Conservation (phyloP, 2,888 invertebrate genomes). For the Himalopsyche tibetana region DNA sequence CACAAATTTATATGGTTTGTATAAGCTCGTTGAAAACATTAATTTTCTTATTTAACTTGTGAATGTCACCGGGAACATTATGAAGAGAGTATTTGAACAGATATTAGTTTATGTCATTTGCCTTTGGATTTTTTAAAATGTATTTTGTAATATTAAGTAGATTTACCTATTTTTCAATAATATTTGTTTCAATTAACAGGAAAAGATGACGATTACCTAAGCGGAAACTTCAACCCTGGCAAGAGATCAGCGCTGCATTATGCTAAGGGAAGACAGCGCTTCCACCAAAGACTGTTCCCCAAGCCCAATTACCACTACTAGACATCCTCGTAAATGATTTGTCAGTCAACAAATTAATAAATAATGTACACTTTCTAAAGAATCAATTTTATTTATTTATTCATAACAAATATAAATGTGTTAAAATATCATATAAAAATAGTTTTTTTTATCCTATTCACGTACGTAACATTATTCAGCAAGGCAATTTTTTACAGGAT, state of each 20-base stretch:
- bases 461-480: constrained; percentile 19
- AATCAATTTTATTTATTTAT: constrained; percentile 51
- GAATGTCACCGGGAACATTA: too few species aligned
- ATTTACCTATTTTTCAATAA: background rate
- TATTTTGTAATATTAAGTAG: background rate
- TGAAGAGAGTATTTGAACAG: too few species aligned
- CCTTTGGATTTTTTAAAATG: too few species aligned
- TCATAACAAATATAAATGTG: constrained; percentile 57
- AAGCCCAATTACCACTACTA: constrained; percentile 35
- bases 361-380: constrained; percentile 50
- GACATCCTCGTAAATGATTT: background rate
- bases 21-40: too few species aligned
- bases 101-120: too few species aligned
- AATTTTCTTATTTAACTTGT: too few species aligned
- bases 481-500: constrained; percentile 3
- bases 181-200: constrained; percentile 60
- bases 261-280: background rate
- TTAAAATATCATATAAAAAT: constrained; percentile 59
- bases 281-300: constrained; percentile 45
- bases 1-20: too few species aligned
- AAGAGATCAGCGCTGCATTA: constrained; percentile 64
- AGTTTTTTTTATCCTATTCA: constrained; percentile 50
- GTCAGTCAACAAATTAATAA: constrained; percentile 32
- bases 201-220: constrained; percentile 66
- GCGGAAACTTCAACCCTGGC: constrained; percentile 67